Evolutionary conservation across 2,888 invertebrate species (phyloP).

Genomic region (Nasonovia ribisnigri): DNA sequence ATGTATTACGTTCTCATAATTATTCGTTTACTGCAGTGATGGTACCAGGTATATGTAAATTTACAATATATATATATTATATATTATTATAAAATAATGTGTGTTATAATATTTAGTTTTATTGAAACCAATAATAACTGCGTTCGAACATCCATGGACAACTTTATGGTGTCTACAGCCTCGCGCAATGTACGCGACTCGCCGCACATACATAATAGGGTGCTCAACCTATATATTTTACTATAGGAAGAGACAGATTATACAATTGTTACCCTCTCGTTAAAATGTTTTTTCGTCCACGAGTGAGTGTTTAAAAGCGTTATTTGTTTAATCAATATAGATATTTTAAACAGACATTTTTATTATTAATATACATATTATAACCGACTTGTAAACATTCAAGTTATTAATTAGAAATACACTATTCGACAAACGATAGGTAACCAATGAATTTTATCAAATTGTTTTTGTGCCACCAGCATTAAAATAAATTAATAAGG

Average conservation of each 20-base stretch:
- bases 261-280: not conserved
- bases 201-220: not conserved
- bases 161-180: not conserved
- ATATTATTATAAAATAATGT: no score
- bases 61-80: not conserved
- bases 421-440: not conserved
- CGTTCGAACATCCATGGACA: not conserved
- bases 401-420: not conserved
- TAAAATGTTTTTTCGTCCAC: not conserved
- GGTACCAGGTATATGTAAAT: not conserved
- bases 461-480: not conserved
- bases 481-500: not conserved
- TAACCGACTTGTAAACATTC: not conserved
- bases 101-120: not conserved
- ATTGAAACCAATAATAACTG: not conserved
- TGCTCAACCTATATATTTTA: not conserved
- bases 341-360: not conserved
- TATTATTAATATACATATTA: not conserved
- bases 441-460: not conserved
- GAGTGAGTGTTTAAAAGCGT: not conserved
- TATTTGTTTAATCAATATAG: not conserved
- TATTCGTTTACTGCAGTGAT: not conserved
- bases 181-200: not conserved
- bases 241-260: not conserved
- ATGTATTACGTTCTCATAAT: not conserved